Evolutionary conservation across 2,113 vertebrate species (phyloP).

Genomic region (Elaphurus davidianus): DNA sequence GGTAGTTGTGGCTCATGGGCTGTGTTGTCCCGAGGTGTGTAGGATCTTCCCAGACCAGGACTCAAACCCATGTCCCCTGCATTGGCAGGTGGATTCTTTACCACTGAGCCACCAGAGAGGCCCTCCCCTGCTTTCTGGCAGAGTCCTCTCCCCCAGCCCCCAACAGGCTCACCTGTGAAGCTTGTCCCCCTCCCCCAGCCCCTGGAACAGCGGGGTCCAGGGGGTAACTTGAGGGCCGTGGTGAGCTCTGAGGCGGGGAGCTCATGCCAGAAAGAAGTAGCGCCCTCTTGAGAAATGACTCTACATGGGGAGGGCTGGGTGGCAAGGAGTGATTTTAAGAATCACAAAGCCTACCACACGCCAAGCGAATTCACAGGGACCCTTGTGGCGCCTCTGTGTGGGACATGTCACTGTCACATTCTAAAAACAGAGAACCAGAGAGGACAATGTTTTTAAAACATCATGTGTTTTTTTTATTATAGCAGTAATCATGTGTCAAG

Average conservation of each 20-base stretch:
- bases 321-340: neutral
- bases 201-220: neutral
- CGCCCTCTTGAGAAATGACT: neutral
- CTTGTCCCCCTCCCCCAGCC: neutral
- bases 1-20: neutral
- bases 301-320: neutral
- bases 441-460: neutral
- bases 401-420: rapidly evolving
- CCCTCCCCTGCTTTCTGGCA: neutral
- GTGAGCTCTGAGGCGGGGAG: neutral
- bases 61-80: neutral
- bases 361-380: neutral
- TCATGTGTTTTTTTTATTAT: neutral
- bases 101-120: neutral
- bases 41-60: neutral
- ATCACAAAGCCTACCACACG: neutral
- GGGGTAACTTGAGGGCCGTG: neutral
- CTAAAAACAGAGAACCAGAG: neutral
- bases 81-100: neutral
- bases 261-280: neutral
- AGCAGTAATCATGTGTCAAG: neutral
- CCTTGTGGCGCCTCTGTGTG: neutral
- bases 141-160: no score
- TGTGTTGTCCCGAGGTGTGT: neutral
- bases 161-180: neutral